These are phyloP conservation scores for Fratercula arctica DNA, from an alignment of 2,797 vertebrate genomes.

Conservation along the genomic window DNA sequence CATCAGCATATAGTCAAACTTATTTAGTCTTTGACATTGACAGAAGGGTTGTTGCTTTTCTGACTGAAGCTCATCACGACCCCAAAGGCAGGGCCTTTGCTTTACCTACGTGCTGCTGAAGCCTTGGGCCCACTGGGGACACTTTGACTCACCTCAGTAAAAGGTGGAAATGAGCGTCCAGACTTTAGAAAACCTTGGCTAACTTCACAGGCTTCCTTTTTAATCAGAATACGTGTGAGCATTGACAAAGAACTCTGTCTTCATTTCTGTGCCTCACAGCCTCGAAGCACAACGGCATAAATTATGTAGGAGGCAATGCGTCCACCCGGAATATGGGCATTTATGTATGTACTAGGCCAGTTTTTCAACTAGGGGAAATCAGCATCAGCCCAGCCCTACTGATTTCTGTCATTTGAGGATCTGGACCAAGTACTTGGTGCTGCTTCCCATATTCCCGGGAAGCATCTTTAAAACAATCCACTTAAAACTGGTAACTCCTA, in stretches of 20 bases:
- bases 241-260: not conserved
- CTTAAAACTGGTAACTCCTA: fast-evolving
- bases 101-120: not conserved
- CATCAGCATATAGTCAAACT: conserved; percentile 65
- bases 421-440: not conserved
- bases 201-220: not conserved
- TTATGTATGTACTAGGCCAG: too few relatives aligned
- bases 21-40: conserved; percentile 61
- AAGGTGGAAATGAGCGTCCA: not conserved
- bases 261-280: not conserved
- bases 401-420: not conserved
- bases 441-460: fast-evolving
- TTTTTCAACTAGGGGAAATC: not conserved
- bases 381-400: fast-evolving
- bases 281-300: not conserved
- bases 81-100: not conserved
- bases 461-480: fast-evolving
- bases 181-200: not conserved
- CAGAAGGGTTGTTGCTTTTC: conserved; percentile 24
- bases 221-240: not conserved
- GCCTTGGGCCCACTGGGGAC: fast-evolving
- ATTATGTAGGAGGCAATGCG: fast-evolving
- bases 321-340: not conserved
- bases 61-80: not conserved
- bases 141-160: not conserved